Evolutionary conservation across 2,113 vertebrate genomes (phyloP).

Genomic region (Corydoras maculifer): DNA sequence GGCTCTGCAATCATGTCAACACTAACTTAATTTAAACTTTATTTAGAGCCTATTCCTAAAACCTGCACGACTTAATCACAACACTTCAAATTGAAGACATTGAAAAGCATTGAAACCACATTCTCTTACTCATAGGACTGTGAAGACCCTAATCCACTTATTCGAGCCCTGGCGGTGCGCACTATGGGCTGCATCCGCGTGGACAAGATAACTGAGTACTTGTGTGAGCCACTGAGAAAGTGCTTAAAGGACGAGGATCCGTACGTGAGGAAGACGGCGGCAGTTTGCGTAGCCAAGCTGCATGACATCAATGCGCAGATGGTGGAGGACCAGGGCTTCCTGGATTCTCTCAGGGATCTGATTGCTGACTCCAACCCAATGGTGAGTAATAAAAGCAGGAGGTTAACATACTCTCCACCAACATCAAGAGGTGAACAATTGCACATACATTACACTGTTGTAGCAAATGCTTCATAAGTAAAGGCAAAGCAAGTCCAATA

Average conservation of each 20-base stretch:
- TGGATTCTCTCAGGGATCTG: constrained; percentile 92
- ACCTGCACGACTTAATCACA: too few relatives aligned
- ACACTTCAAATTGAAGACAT: too few relatives aligned
- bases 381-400: constrained; percentile 56
- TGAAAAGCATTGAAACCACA: too few relatives aligned
- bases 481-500: too few relatives aligned
- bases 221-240: constrained; percentile 95
- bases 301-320: constrained; percentile 99
- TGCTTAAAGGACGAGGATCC: constrained; percentile 97
- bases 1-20: too few relatives aligned
- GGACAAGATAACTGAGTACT: constrained; percentile 96
- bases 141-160: constrained; percentile 97
- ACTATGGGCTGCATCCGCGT: constrained; percentile 98
- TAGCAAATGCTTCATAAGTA: too few relatives aligned
- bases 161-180: constrained; percentile 92
- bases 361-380: constrained; percentile 98
- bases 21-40: too few relatives aligned
- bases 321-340: constrained; percentile 97
- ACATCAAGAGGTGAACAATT: too few relatives aligned
- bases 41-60: too few relatives aligned
- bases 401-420: too few relatives aligned
- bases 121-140: constrained; percentile 73
- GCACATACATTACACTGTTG: too few relatives aligned
- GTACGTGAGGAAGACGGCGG: constrained; percentile 93
- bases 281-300: constrained; percentile 95